These are phyloP conservation scores for Sprattus sprattus DNA, from an alignment of 2,113 vertebrate species.

Conservation along the genomic window DNA sequence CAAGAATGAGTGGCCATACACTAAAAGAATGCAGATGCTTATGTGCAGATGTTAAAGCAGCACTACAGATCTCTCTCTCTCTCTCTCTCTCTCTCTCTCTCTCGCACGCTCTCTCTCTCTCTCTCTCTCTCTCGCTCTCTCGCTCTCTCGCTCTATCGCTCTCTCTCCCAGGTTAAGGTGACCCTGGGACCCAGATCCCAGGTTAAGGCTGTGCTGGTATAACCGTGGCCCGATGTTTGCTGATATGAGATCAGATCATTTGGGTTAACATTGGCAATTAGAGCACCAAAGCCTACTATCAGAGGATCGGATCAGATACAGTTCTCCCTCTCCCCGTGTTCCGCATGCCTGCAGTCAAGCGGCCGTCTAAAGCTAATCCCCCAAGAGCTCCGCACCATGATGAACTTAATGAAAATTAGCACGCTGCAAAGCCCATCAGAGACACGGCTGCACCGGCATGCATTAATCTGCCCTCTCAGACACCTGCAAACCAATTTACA, in stretches of 20 bases:
- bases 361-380: slow-evolving; percentile 78
- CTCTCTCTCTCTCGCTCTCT: neutral
- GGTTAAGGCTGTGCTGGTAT: slow-evolving; percentile 65
- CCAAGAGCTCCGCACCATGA: slow-evolving; percentile 73
- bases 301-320: slow-evolving; percentile 71
- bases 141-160: neutral
- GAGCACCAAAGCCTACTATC: slow-evolving; percentile 77
- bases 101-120: neutral
- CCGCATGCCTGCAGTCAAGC: slow-evolving; percentile 67
- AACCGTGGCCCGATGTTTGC: slow-evolving; percentile 69
- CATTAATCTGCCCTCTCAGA: slow-evolving; percentile 24
- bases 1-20: neutral
- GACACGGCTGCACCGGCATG: slow-evolving; percentile 22
- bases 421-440: slow-evolving; percentile 57
- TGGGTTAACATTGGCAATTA: slow-evolving; percentile 74
- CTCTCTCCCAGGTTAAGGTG: slow-evolving; percentile 43
- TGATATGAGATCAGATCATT: slow-evolving; percentile 76
- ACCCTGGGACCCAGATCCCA: slow-evolving; percentile 56
- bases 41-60: neutral
- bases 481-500: neutral
- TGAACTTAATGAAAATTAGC: slow-evolving; percentile 80
- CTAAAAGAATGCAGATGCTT: neutral
- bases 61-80: neutral
- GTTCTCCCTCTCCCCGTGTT: slow-evolving; percentile 57
- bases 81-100: neutral